A percentile compares a stretch with the other conserved stretches of the same genome.
Conservation (phyloP, 2,113 vertebrate species). For the Hystrix cristata region DNA sequence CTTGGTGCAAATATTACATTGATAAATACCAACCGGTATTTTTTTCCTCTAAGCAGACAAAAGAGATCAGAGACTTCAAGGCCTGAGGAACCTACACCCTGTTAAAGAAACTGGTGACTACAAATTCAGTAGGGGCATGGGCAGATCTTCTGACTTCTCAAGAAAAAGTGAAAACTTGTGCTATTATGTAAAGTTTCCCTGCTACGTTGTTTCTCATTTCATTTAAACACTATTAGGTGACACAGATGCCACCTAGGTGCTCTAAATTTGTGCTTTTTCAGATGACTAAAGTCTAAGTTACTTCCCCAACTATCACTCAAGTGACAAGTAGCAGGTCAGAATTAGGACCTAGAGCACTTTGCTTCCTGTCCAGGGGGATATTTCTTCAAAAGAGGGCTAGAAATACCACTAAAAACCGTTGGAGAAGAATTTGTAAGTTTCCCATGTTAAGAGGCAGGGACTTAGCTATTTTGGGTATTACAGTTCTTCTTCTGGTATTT, state of each 20-base stretch:
- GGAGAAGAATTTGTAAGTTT: not conserved
- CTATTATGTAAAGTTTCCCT: slow-evolving; percentile 36
- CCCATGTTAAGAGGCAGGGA: not conserved
- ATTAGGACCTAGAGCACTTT: not conserved
- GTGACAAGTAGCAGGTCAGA: not conserved
- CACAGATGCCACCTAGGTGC: not conserved
- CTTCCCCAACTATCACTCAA: not conserved
- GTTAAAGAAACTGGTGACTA: not conserved
- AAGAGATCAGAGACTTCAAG: not conserved
- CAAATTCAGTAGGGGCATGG: not conserved
- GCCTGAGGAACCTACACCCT: not conserved
- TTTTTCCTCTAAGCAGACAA: not conserved
- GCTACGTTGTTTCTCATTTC: not conserved
- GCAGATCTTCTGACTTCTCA: slow-evolving; percentile 35
- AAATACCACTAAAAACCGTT: not conserved
- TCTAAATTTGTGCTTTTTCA: not conserved
- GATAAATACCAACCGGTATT: not conserved
- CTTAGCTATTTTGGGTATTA: not conserved
- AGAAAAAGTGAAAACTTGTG: slow-evolving; percentile 29
- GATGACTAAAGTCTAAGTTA: not conserved
- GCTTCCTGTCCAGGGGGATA: not conserved
- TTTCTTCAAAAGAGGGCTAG: not conserved
- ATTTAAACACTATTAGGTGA: slow-evolving; percentile 33
- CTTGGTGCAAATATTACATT: not conserved
- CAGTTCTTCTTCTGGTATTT: not conserved